Percentiles rank a stretch among this genome's conserved stretches.
phyloP scores from a whole-genome alignment of 2,888 invertebrate species.

The Catocala sponsa region DNA sequence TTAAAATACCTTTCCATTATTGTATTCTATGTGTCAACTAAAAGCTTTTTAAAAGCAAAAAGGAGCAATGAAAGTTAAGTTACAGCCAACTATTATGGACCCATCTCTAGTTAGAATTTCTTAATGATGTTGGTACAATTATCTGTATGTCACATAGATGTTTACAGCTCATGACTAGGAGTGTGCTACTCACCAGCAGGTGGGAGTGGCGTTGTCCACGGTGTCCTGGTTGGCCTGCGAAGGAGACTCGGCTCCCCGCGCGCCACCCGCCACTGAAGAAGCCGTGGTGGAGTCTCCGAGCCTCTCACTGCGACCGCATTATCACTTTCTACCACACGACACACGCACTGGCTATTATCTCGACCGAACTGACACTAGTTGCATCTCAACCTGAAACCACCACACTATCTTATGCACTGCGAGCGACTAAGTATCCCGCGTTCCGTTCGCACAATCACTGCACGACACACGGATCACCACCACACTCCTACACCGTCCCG shows the following conservation, averaged over 20 bases:
- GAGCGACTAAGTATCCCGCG: conserved; percentile 34
- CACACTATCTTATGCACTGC: conserved; percentile 53
- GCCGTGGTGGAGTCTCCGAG: conserved; percentile 83
- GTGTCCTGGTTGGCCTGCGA: conserved; percentile 87
- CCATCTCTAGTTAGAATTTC: background rate
- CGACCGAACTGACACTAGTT: conserved; percentile 85
- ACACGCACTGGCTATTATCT: conserved; percentile 88
- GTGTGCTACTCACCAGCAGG: conserved; percentile 79
- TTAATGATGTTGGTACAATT: background rate
- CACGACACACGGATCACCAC: conserved; percentile 43
- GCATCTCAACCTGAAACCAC: conserved; percentile 84
- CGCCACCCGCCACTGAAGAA: conserved; percentile 85
- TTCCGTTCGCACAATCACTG: conserved; percentile 51
- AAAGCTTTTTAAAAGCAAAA: background rate
- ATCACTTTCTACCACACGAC: conserved; percentile 77
- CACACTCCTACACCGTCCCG: conserved; percentile 50
- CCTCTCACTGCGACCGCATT: conserved; percentile 89
- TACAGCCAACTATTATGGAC: background rate
- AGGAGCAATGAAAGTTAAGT: background rate
- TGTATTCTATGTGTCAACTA: too few relatives aligned
- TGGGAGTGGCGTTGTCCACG: conserved; percentile 85
- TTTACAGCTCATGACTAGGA: background rate
- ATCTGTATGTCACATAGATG: background rate
- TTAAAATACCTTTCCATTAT: too few relatives aligned
- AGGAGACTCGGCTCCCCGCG: conserved; percentile 88